phyloP scores from a whole-genome alignment of 2,113 vertebrate genomes.

The Ciconia stormi region DNA sequence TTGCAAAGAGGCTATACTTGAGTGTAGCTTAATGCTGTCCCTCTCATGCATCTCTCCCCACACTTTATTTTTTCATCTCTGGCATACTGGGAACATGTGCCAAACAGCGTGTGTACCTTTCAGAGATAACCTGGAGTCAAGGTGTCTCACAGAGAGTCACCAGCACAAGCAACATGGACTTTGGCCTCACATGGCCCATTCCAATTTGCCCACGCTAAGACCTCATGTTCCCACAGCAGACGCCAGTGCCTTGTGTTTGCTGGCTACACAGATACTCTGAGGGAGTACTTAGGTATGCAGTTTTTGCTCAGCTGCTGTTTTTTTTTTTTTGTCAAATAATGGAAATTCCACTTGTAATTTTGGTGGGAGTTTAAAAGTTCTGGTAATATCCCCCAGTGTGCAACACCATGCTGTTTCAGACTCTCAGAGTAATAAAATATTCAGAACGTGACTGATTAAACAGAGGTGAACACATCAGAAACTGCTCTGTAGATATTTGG shows the following conservation, averaged over 20 bases:
- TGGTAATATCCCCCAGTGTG: neutral
- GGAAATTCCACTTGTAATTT: neutral
- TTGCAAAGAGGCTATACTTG: neutral
- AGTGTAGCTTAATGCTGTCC: neutral
- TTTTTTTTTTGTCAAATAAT: neutral
- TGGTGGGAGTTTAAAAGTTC: neutral
- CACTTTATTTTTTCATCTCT: neutral
- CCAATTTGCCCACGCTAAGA: neutral
- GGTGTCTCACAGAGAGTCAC: neutral
- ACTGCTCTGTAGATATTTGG: neutral
- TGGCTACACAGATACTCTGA: neutral
- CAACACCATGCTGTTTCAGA: neutral
- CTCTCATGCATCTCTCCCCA: neutral
- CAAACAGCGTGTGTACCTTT: neutral
- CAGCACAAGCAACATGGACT: conserved; percentile 13
- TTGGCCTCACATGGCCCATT: neutral
- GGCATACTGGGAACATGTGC: neutral
- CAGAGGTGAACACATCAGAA: neutral
- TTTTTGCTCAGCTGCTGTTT: neutral
- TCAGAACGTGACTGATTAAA: neutral
- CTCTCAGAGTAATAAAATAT: neutral
- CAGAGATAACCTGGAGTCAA: conserved; percentile 39
- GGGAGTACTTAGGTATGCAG: neutral
- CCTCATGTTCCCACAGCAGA: conserved; percentile 12
- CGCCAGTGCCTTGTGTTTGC: neutral